These are phyloP conservation scores for Limanda limanda DNA, from an alignment of 2,113 vertebrate genomes.

Conservation along the genomic window DNA sequence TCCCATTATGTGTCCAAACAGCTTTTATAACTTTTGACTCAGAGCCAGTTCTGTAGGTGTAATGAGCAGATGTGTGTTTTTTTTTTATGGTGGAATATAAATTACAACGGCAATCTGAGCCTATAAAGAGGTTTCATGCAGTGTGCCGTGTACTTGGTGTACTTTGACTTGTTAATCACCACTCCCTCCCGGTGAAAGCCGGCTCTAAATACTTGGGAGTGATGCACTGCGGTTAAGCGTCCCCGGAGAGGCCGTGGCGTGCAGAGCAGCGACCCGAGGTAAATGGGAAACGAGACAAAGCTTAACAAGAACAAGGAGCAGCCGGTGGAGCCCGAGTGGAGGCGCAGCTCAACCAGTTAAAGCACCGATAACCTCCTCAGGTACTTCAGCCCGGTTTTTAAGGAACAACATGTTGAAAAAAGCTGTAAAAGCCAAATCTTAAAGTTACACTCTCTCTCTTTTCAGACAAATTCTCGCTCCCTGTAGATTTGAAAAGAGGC, in stretches of 20 bases:
- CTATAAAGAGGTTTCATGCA: background rate
- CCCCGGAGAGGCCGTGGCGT: constrained; percentile 1
- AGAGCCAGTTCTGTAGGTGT: no score
- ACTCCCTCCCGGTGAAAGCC: background rate
- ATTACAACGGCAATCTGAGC: background rate
- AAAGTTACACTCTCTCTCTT: no score
- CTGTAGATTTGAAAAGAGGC: background rate
- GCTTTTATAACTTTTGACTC: no score
- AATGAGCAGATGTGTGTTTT: no score
- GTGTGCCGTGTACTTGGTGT: background rate
- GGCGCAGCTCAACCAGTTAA: background rate
- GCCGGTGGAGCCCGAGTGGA: background rate
- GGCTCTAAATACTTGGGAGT: background rate
- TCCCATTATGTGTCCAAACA: no score
- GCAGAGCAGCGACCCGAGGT: constrained; percentile 11
- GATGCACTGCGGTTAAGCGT: background rate
- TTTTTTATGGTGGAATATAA: background rate
- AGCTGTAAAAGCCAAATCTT: background rate
- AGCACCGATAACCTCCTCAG: constrained; percentile 14
- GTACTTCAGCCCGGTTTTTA: constrained; percentile 2
- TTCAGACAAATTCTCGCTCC: background rate
- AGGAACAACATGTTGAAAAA: background rate
- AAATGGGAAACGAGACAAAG: constrained; percentile 13
- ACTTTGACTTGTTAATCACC: constrained; percentile 3
- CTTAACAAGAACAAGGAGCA: constrained; percentile 12